Percentiles rank a stretch among this genome's conserved stretches.
Conservation (phyloP, 2,888 invertebrate species). For the Leptothorax acervorum region DNA sequence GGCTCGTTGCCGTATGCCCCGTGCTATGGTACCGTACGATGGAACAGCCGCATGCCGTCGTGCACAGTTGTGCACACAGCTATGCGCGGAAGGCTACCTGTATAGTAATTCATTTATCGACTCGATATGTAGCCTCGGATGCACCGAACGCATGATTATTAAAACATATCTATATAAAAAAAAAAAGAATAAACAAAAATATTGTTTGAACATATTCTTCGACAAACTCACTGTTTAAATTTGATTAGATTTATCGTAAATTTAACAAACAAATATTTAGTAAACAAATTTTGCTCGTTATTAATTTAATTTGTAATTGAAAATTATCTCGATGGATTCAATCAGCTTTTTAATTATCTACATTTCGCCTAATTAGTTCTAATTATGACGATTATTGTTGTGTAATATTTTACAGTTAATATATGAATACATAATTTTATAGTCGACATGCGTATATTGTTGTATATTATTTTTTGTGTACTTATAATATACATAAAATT, state of each 20-base stretch:
- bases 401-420: not conserved
- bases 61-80: constrained; percentile 41
- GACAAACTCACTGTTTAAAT: not conserved
- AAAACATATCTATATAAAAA: not conserved
- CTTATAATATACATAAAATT: not conserved
- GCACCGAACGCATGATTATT: not conserved
- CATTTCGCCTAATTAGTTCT: not conserved
- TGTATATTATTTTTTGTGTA: not conserved
- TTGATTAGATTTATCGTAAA: not conserved
- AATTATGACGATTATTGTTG: not conserved
- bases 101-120: constrained; percentile 75
- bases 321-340: not conserved
- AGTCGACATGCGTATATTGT: not conserved
- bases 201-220: not conserved
- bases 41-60: constrained; percentile 31
- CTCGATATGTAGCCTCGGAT: constrained; percentile 58
- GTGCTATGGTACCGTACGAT: constrained; percentile 17
- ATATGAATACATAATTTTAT: not conserved
- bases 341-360: not conserved
- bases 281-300: not conserved
- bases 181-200: not conserved
- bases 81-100: constrained; percentile 64
- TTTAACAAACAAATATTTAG: not conserved
- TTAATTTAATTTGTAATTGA: not conserved
- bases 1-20: constrained; percentile 27